phyloP scores from a whole-genome alignment of 2,113 vertebrate species.

The Numida meleagris region DNA sequence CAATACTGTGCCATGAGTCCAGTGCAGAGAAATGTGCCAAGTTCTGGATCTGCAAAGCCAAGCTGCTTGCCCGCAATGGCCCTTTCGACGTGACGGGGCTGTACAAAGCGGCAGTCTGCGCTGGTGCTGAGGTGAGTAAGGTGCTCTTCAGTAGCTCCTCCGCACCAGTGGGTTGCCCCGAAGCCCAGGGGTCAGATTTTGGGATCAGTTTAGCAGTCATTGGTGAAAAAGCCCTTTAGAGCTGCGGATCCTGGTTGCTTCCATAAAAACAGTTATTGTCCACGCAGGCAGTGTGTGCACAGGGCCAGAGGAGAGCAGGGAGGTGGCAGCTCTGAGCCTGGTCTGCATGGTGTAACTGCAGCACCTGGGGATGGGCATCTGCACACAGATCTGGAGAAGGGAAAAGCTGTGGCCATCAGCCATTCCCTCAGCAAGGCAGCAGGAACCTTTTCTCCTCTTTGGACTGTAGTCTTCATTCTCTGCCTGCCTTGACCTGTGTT shows the following conservation, averaged over 20 bases:
- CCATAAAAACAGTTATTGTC: neutral
- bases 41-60: slow-evolving; percentile 91
- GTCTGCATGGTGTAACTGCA: accelerated
- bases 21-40: slow-evolving; percentile 87
- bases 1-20: slow-evolving; percentile 81
- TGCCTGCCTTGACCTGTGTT: neutral
- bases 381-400: neutral
- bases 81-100: slow-evolving; percentile 80
- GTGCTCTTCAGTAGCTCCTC: accelerated
- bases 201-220: neutral
- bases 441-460: neutral
- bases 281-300: too few relatives aligned
- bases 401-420: neutral
- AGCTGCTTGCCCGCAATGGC: slow-evolving; percentile 81
- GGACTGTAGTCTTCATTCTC: neutral
- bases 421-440: neutral
- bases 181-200: neutral
- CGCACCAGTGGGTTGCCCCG: accelerated
- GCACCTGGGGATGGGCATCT: accelerated
- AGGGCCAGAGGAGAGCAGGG: neutral
- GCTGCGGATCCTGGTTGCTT: accelerated
- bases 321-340: neutral
- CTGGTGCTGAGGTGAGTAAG: slow-evolving; percentile 81
- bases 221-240: neutral
- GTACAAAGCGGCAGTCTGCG: slow-evolving; percentile 84